Conservation (phyloP, 1,140 invertebrate genomes). For the Chelonus insularis region DNA sequence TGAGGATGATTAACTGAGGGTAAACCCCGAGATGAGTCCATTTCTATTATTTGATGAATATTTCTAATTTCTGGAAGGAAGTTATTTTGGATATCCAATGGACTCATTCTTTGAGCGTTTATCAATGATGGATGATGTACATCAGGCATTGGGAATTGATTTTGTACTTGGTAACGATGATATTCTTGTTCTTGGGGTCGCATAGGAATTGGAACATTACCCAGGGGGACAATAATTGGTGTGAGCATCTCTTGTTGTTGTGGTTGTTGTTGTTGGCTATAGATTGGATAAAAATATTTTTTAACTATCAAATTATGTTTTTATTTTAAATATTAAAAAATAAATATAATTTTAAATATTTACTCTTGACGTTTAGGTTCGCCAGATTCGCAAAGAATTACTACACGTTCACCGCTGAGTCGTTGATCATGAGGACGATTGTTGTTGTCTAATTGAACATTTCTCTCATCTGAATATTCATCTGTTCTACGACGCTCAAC, state of each 20-base stretch:
- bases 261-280: no score
- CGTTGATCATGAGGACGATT: conserved; percentile 73
- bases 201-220: conserved; percentile 54
- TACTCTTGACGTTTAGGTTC: conserved; percentile 67
- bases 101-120: conserved; percentile 48
- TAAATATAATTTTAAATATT: no score
- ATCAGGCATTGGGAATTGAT: conserved; percentile 53
- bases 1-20: conserved; percentile 38
- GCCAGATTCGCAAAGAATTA: conserved; percentile 83
- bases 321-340: no score
- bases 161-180: conserved; percentile 50
- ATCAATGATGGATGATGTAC: conserved; percentile 50
- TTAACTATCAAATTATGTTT: no score
- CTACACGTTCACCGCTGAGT: conserved; percentile 80
- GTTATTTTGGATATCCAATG: conserved; percentile 38
- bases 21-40: conserved; percentile 46
- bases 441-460: conserved; percentile 56
- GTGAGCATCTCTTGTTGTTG: conserved; percentile 53
- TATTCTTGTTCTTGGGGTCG: conserved; percentile 49
- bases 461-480: conserved; percentile 73
- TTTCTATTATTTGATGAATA: conserved; percentile 50
- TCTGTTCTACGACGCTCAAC: conserved; percentile 83
- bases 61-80: conserved; percentile 46
- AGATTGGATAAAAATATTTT: no score
- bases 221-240: conserved; percentile 57